A percentile compares a stretch with the other conserved stretches of the same genome.
Evolutionary conservation across 2,888 invertebrate species (phyloP).

Genomic region (Aphodius granarius): DNA sequence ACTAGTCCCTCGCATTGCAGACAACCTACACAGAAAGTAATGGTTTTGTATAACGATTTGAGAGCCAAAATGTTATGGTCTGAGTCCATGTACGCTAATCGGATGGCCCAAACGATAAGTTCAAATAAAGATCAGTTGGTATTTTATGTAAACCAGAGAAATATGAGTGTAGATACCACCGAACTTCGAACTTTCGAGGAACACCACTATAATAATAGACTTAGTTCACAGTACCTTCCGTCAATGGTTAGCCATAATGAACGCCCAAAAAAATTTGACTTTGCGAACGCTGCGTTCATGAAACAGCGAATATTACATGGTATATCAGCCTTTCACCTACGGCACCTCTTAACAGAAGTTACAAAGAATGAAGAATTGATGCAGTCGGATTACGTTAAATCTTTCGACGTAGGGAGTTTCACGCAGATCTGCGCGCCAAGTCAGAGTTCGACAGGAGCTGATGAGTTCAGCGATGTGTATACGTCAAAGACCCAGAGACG

Average conservation of each 20-base stretch:
- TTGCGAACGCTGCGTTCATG: conserved; percentile 1
- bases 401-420: neutral
- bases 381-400: neutral
- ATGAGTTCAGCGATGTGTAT: neutral
- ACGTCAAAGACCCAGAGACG: neutral
- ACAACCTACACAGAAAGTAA: conserved; percentile 16
- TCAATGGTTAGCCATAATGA: neutral
- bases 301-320: conserved; percentile 1
- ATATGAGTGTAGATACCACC: conserved; percentile 10
- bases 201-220: conserved; percentile 13
- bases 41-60: conserved; percentile 18
- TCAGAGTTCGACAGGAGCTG: neutral
- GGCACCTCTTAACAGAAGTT: neutral
- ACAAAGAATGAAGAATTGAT: neutral
- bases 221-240: conserved; percentile 1
- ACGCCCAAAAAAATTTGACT: neutral
- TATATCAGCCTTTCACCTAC: neutral
- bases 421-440: neutral
- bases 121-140: conserved; percentile 17
- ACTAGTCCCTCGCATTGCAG: conserved; percentile 14
- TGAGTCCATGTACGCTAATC: conserved; percentile 19
- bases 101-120: conserved; percentile 12
- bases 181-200: conserved; percentile 18
- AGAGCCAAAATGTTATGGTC: conserved; percentile 23
- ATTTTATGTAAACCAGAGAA: conserved; percentile 12